Evolutionary conservation across 2,888 invertebrate genomes (phyloP).

Genomic region (Bellardia pandia): DNA sequence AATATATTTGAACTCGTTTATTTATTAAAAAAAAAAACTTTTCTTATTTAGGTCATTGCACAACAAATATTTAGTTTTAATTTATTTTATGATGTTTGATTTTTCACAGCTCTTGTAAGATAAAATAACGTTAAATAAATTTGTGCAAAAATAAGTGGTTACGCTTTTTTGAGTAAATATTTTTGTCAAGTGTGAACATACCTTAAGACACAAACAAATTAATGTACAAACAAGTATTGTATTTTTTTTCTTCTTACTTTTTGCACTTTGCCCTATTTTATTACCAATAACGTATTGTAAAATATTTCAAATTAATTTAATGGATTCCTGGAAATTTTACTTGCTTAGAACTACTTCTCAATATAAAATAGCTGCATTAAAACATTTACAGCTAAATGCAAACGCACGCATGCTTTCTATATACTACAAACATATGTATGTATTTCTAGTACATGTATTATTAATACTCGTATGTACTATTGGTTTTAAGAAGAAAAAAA

Average conservation of each 20-base stretch:
- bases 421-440: not conserved
- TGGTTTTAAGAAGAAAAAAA: not conserved
- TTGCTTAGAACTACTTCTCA: not conserved
- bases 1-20: too few species aligned
- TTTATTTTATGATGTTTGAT: too few species aligned
- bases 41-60: too few species aligned
- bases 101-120: too few species aligned
- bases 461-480: too few species aligned
- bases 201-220: not conserved
- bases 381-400: not conserved
- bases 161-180: too few species aligned
- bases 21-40: too few species aligned
- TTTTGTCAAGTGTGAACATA: too few species aligned
- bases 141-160: too few species aligned
- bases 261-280: constrained; percentile 1
- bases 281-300: not conserved
- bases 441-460: too few species aligned
- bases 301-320: constrained; percentile 22
- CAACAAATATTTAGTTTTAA: too few species aligned
- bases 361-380: not conserved
- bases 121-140: too few species aligned
- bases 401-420: not conserved
- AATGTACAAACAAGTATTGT: not conserved
- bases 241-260: not conserved
- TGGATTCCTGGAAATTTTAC: constrained; percentile 22